A percentile compares a stretch with the other conserved stretches of the same genome.
Conservation (phyloP, 2,113 vertebrate genomes). For the Desmodus rotundus region DNA sequence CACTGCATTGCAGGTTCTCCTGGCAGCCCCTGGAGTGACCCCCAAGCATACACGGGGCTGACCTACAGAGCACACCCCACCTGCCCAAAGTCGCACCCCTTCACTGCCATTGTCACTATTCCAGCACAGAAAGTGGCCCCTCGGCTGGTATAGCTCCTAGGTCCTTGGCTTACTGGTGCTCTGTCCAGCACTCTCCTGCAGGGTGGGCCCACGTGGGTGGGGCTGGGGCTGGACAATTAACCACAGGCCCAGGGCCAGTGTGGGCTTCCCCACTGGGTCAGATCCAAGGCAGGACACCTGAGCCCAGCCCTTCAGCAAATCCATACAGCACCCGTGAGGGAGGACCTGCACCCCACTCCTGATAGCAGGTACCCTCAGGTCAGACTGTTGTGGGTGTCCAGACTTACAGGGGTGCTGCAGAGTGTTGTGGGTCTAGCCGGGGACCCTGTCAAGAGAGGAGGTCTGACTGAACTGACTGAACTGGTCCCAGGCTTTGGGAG, state of each 20-base stretch:
- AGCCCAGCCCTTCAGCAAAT: background rate
- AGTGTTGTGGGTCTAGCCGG: background rate
- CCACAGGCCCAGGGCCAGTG: background rate
- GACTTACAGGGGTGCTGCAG: background rate
- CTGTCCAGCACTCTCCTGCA: background rate
- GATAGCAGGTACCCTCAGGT: background rate
- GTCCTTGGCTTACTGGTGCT: background rate
- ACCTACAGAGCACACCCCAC: background rate
- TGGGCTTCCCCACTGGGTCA: background rate
- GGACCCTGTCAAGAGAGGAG: background rate
- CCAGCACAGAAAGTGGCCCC: background rate
- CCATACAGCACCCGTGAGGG: too few relatives aligned
- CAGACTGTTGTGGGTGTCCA: background rate
- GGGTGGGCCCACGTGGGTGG: background rate
- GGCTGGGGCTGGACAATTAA: too few relatives aligned
- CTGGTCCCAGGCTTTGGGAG: too few relatives aligned
- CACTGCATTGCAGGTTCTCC: background rate
- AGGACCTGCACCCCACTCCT: too few relatives aligned
- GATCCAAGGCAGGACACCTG: background rate
- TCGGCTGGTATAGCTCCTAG: background rate
- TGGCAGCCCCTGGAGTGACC: background rate
- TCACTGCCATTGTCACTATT: accelerated
- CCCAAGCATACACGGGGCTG: background rate
- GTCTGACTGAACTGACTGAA: background rate
- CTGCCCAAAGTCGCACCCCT: background rate